These are phyloP conservation scores for Nylanderia fulva DNA, from an alignment of 1,140 invertebrate genomes.

Conservation along the genomic window DNA sequence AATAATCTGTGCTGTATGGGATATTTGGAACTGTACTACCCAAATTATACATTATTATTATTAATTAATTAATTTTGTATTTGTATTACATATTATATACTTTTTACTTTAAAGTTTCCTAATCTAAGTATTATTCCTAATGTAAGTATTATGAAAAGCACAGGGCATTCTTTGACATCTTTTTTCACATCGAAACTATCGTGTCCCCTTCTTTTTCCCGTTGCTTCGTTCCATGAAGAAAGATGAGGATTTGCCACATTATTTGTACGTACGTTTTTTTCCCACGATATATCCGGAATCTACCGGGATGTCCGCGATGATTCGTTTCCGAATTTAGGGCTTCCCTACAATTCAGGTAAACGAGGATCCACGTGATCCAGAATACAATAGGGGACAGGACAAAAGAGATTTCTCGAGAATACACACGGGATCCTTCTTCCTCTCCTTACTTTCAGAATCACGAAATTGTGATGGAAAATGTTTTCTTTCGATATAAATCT, in stretches of 20 bases:
- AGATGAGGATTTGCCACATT: constrained; percentile 44
- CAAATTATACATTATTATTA: background rate
- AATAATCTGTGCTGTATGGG: too few species aligned
- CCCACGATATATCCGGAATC: constrained; percentile 63
- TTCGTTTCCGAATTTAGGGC: constrained; percentile 64
- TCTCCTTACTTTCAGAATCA: constrained; percentile 31
- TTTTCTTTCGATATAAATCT: constrained; percentile 65
- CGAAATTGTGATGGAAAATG: constrained; percentile 59
- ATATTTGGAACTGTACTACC: background rate
- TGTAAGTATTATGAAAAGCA: background rate
- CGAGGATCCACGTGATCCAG: constrained; percentile 51
- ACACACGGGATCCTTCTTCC: background rate
- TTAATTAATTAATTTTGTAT: constrained; percentile 3
- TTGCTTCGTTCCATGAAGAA: constrained; percentile 8
- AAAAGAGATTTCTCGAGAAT: constrained; percentile 50
- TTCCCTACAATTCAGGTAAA: constrained; percentile 65
- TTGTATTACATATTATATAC: background rate
- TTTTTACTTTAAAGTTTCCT: background rate
- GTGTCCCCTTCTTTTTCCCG: background rate
- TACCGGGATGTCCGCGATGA: constrained; percentile 31
- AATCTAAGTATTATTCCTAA: too few species aligned
- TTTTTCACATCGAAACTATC: constrained; percentile 26
- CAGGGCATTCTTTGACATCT: background rate
- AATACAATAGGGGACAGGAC: constrained; percentile 65
- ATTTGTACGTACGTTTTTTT: constrained; percentile 45